A percentile compares a stretch with the other conserved stretches of the same genome.
phyloP scores from a whole-genome alignment of 2,113 vertebrate species.

The Ictidomys tridecemlineatus region DNA sequence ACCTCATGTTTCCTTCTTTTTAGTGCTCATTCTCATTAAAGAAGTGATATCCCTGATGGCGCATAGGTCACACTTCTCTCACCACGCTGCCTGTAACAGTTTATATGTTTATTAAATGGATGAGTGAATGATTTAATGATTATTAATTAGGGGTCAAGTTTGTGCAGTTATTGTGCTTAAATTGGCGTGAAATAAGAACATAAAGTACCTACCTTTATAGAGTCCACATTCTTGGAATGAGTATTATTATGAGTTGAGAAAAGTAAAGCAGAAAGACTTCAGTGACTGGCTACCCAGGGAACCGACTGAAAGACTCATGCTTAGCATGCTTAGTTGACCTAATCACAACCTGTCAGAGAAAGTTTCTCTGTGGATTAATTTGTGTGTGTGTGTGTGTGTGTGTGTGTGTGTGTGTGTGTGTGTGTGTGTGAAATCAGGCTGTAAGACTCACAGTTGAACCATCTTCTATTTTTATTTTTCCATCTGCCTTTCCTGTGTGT shows the following conservation, averaged over 20 bases:
- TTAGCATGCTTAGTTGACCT: background rate
- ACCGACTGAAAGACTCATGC: background rate
- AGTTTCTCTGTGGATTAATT: background rate
- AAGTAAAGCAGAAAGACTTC: background rate
- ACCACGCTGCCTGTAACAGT: background rate
- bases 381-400: background rate
- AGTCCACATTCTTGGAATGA: background rate
- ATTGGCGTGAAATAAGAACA: background rate
- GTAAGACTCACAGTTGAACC: background rate
- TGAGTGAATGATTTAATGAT: background rate
- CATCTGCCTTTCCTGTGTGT: conserved; percentile 34
- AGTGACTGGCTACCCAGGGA: background rate
- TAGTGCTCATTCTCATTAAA: background rate
- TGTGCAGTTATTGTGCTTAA: background rate
- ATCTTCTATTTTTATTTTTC: conserved; percentile 6
- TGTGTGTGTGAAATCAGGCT: background rate
- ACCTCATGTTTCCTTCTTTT: background rate
- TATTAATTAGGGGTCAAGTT: background rate
- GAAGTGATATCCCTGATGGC: background rate
- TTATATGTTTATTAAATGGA: background rate
- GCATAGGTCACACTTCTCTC: background rate
- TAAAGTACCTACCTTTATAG: background rate
- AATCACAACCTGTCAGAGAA: conserved; percentile 8
- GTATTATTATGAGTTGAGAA: background rate
- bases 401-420: background rate